Base-by-base conservation (phyloP, 2,113 vertebrate species). In the Rhinopomastus cyanomelas region DNA sequence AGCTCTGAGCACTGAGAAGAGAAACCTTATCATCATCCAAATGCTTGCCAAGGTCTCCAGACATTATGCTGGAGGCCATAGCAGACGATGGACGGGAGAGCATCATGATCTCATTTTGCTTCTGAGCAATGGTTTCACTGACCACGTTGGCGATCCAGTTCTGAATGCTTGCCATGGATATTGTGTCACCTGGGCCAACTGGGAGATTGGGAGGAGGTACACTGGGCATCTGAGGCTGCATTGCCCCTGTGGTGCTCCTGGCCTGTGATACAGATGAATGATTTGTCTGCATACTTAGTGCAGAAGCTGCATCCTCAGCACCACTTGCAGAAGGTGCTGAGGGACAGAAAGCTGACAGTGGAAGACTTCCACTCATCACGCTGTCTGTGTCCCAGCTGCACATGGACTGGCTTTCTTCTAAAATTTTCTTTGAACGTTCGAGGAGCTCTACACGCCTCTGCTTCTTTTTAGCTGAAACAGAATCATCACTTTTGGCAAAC, bases 71-170 rank as follows among this genome's bases (percentile, higher is more conserved):
- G 7, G 96, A 97, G 67, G 96, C 93, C 44, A 98, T 30, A 51
- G 97, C 97, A 0, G 98, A 99, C 0, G 98, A 90, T 0, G 97
- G 55, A 3, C 90, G 95, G 32, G 97, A 96, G 84, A 96, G 90
- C 87, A 97, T 93, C 78, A 97, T 87, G 96, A 99, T 97, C 84
- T 99, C 99, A 8, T 96, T 97, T 66, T 99, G 98, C 96, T 99
- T 99, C 92, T 99, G 98, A 68, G 98, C 98, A 18, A 99, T 98
- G 3, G 99, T 99, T 92, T 99, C 99, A 4, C 95, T 98, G 76
- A 99, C 99, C 1, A 99, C 98, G 0, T 95, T 99, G 39, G 98
- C 98, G 1, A 99, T 99, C 99, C 99, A 99, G 95, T 98, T 99
- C 93, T 99, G 99, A 91, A 99, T 99, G 79, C 97, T 98, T 59